Base-by-base conservation (phyloP, 1,140 invertebrate genomes). In the Brachionus plicatilis region DNA sequence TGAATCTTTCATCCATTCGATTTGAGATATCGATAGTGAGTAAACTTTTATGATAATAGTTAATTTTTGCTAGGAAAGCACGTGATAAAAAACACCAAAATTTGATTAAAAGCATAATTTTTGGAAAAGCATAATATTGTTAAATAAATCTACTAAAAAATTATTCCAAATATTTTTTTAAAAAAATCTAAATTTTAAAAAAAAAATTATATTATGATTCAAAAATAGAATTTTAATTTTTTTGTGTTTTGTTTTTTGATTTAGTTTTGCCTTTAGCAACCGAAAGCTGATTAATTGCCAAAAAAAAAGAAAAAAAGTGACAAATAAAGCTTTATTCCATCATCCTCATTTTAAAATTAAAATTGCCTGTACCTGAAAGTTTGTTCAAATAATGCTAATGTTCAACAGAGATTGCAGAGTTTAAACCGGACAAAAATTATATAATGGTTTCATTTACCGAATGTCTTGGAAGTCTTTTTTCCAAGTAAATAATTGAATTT, bases 401-500 rank as follows among this genome's bases (percentile, higher is more conserved):
- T 11, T 47, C 45, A n/a, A 75, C 20, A 8, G n/a, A 14, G 27
- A 68, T 3, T 4, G 9, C 29, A 33, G 12, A 68, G 11, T 3
- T 20, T 60, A 60, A 24, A 60, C 53, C 17, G 66, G 11, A 33
- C 12, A 68, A 9, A 75, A 75, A 45, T 37, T 20, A 0, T 47
- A 76, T 6, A 3, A 82, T 82, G 79, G 79, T 82, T 65, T 82
- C 79, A 60, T 82, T 82, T 47, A 82, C 79, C 3, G 79, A 82
- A 65, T 82, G 79, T 68, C 12, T 82, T 17, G 79, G 79, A 8
- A 56, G 79, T 3, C 29, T 82, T 43, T 68, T 82, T 60, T 68
- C 53, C 17, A 82, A 68, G 79, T 68, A 82, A 33, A 7, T 20
- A 56, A 50, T 50, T 11, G 6, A 12, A 60, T 76, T 24, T 76